phyloP scores from a whole-genome alignment of 2,888 invertebrate species.

The Apotomis turbidana region DNA sequence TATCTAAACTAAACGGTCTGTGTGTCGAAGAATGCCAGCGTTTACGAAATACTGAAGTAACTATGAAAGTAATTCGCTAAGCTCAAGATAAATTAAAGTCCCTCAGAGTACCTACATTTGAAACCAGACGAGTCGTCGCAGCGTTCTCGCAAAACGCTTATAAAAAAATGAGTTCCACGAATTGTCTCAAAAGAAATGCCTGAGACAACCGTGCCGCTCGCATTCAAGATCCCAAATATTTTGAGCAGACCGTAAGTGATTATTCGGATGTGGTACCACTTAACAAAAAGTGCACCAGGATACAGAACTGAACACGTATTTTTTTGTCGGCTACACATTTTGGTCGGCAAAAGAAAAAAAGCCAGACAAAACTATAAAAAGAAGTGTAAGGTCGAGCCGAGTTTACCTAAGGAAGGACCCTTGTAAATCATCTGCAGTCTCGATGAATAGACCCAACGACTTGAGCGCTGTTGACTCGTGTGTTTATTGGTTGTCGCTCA shows the following conservation, averaged over 20 bases:
- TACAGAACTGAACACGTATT: slow-evolving; percentile 77
- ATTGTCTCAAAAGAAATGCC: slow-evolving; percentile 72
- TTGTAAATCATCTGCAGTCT: slow-evolving; percentile 81
- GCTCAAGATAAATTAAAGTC: slow-evolving; percentile 19
- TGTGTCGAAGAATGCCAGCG: slow-evolving; percentile 56
- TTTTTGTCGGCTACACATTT: slow-evolving; percentile 76
- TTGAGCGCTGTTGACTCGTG: slow-evolving; percentile 78
- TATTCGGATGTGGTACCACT: slow-evolving; percentile 83
- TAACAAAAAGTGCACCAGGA: slow-evolving; percentile 80
- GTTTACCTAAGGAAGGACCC: slow-evolving; percentile 83
- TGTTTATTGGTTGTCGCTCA: slow-evolving; percentile 75
- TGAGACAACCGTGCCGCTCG: slow-evolving; percentile 63
- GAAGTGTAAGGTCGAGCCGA: slow-evolving; percentile 75
- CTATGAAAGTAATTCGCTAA: slow-evolving; percentile 5
- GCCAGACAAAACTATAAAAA: slow-evolving; percentile 80
- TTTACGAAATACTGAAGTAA: slow-evolving; percentile 44
- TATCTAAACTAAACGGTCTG: slow-evolving; percentile 65
- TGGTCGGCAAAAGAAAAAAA: slow-evolving; percentile 79
- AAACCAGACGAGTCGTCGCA: slow-evolving; percentile 55
- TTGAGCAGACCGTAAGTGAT: slow-evolving; percentile 80
- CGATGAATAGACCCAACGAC: slow-evolving; percentile 75
- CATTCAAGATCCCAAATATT: slow-evolving; percentile 81
- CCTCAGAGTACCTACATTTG: slow-evolving; percentile 41
- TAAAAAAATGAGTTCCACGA: slow-evolving; percentile 70
- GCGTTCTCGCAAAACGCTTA: slow-evolving; percentile 52